Percentiles rank a stretch among this genome's conserved stretches.
Evolutionary conservation across 2,888 invertebrate species (phyloP).

Genomic region (Acanthosepion pharaonis): DNA sequence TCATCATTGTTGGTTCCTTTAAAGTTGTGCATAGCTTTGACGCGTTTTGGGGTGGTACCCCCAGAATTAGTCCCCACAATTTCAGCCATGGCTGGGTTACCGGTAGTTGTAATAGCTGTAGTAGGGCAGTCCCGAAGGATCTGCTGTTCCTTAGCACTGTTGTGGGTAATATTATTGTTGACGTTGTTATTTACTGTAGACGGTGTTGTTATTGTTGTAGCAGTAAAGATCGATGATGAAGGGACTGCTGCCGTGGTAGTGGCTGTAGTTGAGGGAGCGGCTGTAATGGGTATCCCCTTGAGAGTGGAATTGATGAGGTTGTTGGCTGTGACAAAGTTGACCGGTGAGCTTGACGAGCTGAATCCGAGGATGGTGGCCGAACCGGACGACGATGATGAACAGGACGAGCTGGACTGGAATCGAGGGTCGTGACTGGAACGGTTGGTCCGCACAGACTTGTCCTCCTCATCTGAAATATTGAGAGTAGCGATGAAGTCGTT

Average conservation of each 20-base stretch:
- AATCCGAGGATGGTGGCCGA: neutral
- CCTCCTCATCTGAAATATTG: constrained; percentile 57
- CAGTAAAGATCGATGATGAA: neutral
- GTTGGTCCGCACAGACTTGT: constrained; percentile 11
- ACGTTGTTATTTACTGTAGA: neutral
- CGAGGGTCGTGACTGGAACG: constrained; percentile 48
- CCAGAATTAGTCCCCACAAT: constrained; percentile 52
- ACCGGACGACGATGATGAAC: neutral
- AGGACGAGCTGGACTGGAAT: constrained; percentile 46
- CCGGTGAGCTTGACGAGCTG: neutral
- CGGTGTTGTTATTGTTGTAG: neutral
- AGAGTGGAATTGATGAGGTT: constrained; percentile 35
- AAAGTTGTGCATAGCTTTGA: constrained; percentile 93
- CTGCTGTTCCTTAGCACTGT: neutral
- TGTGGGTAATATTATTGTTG: constrained; percentile 13
- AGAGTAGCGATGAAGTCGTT: constrained; percentile 68
- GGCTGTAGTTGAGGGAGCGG: neutral
- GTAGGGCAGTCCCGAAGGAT: constrained; percentile 42
- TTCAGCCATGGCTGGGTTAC: constrained; percentile 52
- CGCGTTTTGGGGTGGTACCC: constrained; percentile 74
- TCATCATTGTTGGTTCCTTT: constrained; percentile 98
- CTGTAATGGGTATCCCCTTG: neutral
- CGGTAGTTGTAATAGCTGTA: constrained; percentile 47
- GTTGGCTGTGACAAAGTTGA: constrained; percentile 45
- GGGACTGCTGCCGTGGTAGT: neutral